Evolutionary conservation across 2,888 invertebrate genomes (phyloP), one percentile per base, ranked within the genome.

Genomic region (Mayetiola destructor): DNA sequence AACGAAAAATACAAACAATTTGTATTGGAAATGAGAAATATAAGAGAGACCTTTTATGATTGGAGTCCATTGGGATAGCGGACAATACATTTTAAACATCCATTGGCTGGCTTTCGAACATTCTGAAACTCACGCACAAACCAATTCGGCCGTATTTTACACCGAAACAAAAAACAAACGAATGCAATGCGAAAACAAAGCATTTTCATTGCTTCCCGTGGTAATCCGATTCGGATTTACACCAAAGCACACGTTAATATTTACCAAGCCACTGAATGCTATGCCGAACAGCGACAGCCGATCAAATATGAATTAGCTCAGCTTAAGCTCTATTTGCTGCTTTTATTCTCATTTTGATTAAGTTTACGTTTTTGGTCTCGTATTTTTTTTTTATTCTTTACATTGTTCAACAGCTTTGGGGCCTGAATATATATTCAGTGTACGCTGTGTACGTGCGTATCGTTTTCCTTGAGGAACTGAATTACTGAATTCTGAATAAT

Each of bases 191-290:
- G n/a, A n/a, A n/a, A n/a, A n/a, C n/a, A n/a, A n/a, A n/a, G 14
- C 48, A 48, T 48, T 27, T 48, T 48, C 48, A n/a, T n/a, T 27
- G 29, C 12, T 48, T 48, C 27, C 29, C 23, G 27, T n/a, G n/a
- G 27, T 2, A 48, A 48, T n/a, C 20, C 42, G 27, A 48, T 48
- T 48, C n/a, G 48, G 48, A 48, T 48, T 48, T n/a, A 48, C 48
- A 48, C 48, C 48, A 48, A 48, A 48, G 48, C 48, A 48, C 48
- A 48, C 48, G 48, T 48, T 27, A 48, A 48, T 48, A 48, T 48
- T 48, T 48, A 48, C 23, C 48, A 48, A 48, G 48, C 48, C 27
- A n/a, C 23, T n/a, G 8, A n/a, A 6, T 48, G 16, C n/a, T 4
- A n/a, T 3, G 48, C 27, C 48, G 27, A 12, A n/a, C 8, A 32